Evolutionary conservation across 2,113 vertebrate species (phyloP).

Genomic region (Aspiorhynchus laticeps): DNA sequence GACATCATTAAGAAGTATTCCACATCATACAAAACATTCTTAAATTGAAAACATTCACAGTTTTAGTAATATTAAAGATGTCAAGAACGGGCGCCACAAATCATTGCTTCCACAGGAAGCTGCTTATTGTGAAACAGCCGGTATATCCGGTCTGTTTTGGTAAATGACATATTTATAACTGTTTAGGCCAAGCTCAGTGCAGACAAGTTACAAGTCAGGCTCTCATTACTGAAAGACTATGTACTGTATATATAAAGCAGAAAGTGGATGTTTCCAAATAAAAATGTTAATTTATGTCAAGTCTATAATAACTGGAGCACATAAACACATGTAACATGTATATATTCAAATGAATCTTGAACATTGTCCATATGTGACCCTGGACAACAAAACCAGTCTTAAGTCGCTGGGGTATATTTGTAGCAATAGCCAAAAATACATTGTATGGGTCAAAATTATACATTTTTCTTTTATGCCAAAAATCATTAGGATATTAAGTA

Average conservation of each 20-base stretch:
- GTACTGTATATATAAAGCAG: conserved; percentile 1
- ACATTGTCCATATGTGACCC: too few relatives aligned
- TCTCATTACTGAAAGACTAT: conserved; percentile 47
- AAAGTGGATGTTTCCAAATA: conserved; percentile 47
- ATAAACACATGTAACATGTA: neutral
- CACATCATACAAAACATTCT: neutral
- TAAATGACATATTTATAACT: conserved; percentile 46
- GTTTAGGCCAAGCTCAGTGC: conserved; percentile 44
- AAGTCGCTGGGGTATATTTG: too few relatives aligned
- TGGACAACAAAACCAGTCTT: too few relatives aligned
- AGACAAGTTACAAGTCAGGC: conserved; percentile 12
- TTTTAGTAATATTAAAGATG: neutral
- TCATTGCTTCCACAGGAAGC: conserved; percentile 26
- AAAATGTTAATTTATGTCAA: neutral
- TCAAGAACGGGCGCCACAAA: neutral
- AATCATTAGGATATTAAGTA: too few relatives aligned
- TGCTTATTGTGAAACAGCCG: conserved; percentile 5
- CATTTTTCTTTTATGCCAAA: too few relatives aligned
- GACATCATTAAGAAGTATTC: neutral
- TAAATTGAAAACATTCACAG: neutral
- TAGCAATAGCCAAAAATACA: too few relatives aligned
- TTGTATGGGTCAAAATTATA: too few relatives aligned
- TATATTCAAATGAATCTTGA: neutral
- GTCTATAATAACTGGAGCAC: conserved; percentile 9
- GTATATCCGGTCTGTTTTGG: neutral